Evolutionary conservation across 2,888 invertebrate species (phyloP).

Genomic region (Caenorhabditis japonica): DNA sequence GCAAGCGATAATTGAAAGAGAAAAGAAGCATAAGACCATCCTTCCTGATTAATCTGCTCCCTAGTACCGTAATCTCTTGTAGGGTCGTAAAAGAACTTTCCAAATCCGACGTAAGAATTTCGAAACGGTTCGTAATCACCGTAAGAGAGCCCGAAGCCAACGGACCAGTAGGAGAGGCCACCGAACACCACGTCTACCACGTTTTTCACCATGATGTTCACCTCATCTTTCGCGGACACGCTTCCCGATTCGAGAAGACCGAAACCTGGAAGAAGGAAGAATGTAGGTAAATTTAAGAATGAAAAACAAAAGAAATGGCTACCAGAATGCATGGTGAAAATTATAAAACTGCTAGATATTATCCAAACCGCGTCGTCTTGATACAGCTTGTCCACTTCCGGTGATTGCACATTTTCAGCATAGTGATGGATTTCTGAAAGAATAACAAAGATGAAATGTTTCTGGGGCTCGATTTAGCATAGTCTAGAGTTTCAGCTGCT

Average conservation of each 20-base stretch:
- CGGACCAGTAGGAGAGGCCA: conserved; percentile 92
- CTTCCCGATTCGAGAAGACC: conserved; percentile 75
- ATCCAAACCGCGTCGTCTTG: conserved; percentile 76
- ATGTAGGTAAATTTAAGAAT: neutral
- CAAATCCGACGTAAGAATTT: conserved; percentile 73
- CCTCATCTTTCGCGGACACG: conserved; percentile 75
- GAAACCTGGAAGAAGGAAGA: conserved; percentile 62
- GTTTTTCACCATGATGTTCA: conserved; percentile 90
- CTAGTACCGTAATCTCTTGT: conserved; percentile 50
- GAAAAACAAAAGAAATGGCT: neutral
- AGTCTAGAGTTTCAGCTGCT: no score
- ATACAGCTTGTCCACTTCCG: conserved; percentile 64
- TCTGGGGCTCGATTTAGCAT: neutral
- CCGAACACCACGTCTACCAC: conserved; percentile 87
- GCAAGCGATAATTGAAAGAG: conserved; percentile 74
- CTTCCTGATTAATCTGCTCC: conserved; percentile 65
- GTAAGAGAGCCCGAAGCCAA: conserved; percentile 86
- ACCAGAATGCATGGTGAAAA: conserved; percentile 76
- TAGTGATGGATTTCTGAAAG: conserved; percentile 66
- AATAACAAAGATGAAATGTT: neutral
- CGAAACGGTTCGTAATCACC: conserved; percentile 62
- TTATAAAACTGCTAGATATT: conserved; percentile 72
- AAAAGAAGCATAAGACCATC: conserved; percentile 74
- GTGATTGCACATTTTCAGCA: conserved; percentile 44
- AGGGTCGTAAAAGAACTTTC: conserved; percentile 75